phyloP scores from a whole-genome alignment of 2,888 invertebrate species.

The Ochropleura plecta region DNA sequence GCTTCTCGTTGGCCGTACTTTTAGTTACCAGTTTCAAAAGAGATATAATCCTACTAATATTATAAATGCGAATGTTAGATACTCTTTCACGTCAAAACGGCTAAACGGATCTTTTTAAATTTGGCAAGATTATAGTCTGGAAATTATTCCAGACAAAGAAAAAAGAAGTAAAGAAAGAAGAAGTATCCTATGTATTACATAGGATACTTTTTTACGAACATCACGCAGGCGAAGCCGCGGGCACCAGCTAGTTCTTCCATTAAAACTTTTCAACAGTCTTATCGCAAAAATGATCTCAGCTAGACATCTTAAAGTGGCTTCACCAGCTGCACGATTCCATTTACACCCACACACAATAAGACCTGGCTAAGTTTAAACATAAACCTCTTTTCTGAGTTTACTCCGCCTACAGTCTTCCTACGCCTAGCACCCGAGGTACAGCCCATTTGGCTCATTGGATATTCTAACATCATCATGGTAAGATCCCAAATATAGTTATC shows the following conservation, averaged over 20 bases:
- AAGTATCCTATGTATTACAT: no score
- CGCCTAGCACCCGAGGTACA: slow-evolving; percentile 7
- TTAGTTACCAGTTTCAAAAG: no score
- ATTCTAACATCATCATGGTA: slow-evolving; percentile 14
- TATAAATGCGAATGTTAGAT: no score
- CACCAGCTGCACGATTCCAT: slow-evolving; percentile 23
- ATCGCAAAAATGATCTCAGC: neutral
- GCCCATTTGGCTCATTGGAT: slow-evolving; percentile 12
- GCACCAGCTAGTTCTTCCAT: neutral
- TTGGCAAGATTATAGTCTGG: no score
- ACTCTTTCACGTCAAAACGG: no score
- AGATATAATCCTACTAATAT: no score
- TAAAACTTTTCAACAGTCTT: neutral
- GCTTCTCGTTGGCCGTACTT: no score
- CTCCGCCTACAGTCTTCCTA: slow-evolving; percentile 19
- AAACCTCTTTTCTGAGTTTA: neutral
- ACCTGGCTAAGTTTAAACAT: slow-evolving; percentile 17
- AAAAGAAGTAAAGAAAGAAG: no score
- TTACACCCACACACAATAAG: slow-evolving; percentile 28
- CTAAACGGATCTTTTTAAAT: no score
- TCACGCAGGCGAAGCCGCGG: no score
- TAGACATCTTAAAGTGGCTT: neutral
- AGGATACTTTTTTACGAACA: no score
- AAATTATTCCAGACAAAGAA: no score
- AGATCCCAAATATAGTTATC: neutral